Conservation (phyloP, 2,888 invertebrate genomes). For the Archips xylosteana region DNA sequence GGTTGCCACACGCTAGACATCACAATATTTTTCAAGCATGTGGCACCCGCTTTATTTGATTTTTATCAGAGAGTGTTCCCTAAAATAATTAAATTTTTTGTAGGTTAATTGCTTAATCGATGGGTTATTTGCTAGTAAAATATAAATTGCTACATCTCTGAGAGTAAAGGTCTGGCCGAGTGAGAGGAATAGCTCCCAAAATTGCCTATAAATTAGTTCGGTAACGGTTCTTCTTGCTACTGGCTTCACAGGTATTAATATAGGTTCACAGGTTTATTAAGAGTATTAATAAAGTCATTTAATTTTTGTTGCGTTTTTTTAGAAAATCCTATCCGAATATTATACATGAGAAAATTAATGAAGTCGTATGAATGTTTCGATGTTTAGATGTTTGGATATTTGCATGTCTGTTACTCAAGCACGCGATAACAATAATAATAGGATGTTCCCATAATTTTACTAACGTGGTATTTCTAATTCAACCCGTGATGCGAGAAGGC, state of each 20-base stretch:
- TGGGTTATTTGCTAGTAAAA: background rate
- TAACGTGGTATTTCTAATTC: background rate
- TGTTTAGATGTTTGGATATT: too few relatives aligned
- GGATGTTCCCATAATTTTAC: too few relatives aligned
- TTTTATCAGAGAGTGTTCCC: too few relatives aligned
- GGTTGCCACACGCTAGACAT: too few relatives aligned
- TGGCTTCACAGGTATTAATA: background rate
- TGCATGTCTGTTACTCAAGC: too few relatives aligned
- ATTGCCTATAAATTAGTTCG: background rate
- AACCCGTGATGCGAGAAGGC: background rate
- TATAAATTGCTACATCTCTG: background rate
- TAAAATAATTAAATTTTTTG: background rate
- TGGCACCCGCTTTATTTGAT: too few relatives aligned
- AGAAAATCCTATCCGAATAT: too few relatives aligned
- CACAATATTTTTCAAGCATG: too few relatives aligned
- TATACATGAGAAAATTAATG: too few relatives aligned
- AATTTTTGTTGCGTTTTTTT: conserved; percentile 27
- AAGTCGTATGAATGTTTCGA: too few relatives aligned
- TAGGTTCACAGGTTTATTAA: conserved; percentile 25
- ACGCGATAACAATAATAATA: too few relatives aligned
- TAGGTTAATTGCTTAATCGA: background rate
- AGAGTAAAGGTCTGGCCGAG: background rate
- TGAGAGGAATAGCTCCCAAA: background rate
- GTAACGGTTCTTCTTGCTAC: too few relatives aligned
- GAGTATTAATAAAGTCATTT: conserved; percentile 38